Conservation (phyloP, 2,113 vertebrate species). For the Dasyprocta punctata region DNA sequence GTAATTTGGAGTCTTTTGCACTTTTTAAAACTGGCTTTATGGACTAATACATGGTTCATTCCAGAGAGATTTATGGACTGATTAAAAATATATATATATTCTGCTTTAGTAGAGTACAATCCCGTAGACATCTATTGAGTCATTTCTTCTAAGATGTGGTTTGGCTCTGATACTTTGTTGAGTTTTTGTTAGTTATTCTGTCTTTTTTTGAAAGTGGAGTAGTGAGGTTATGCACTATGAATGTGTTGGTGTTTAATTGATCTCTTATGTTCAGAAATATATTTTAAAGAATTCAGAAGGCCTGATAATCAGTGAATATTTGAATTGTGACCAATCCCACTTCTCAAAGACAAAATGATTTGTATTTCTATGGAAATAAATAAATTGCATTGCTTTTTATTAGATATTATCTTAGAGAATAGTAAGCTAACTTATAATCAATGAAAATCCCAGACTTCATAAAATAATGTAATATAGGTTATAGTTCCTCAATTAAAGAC, state of each 20-base stretch:
- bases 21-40: neutral
- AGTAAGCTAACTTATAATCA: neutral
- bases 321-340: neutral
- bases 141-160: neutral
- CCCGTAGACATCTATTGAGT: neutral
- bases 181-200: neutral
- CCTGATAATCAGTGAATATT: neutral
- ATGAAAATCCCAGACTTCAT: neutral
- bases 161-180: neutral
- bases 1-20: neutral
- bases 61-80: neutral
- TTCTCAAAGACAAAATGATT: neutral
- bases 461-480: neutral
- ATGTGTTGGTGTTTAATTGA: neutral
- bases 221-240: neutral
- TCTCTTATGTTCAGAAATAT: neutral
- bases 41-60: neutral
- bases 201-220: neutral
- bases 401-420: neutral
- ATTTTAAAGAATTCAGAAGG: neutral
- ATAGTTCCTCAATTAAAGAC: neutral
- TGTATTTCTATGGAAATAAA: neutral
- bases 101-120: neutral
- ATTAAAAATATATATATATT: neutral
- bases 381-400: neutral